phyloP scores from a whole-genome alignment of 1,140 invertebrate genomes.

The Vollenhovia emeryi region DNA sequence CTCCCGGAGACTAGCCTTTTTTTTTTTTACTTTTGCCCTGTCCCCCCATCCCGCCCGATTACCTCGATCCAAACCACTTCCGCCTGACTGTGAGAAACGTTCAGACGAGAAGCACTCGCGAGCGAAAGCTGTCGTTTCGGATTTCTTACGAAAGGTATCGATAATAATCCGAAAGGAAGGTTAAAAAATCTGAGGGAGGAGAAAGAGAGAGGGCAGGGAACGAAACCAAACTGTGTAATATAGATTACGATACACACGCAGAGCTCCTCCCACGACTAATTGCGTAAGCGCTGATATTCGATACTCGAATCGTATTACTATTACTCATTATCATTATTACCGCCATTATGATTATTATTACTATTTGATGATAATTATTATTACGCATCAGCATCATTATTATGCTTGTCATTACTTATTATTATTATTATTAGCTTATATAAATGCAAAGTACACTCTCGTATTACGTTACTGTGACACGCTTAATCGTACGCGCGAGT shows the following conservation, averaged over 20 bases:
- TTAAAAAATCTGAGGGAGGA: neutral
- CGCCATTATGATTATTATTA: slow-evolving; percentile 72
- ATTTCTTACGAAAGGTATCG: slow-evolving; percentile 5
- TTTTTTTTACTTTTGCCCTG: neutral
- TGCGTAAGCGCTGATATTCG: slow-evolving; percentile 45
- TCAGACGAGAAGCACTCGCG: slow-evolving; percentile 16
- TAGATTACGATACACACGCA: slow-evolving; percentile 9
- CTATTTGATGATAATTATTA: slow-evolving; percentile 72
- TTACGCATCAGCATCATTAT: slow-evolving; percentile 62
- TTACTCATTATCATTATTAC: slow-evolving; percentile 57
- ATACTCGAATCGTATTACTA: slow-evolving; percentile 64
- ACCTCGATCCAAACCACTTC: slow-evolving; percentile 21
- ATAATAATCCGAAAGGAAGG: slow-evolving; percentile 1
- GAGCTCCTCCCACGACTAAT: slow-evolving; percentile 31
- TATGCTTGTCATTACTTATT: slow-evolving; percentile 61
- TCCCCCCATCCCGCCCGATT: neutral
- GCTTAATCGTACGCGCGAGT: neutral
- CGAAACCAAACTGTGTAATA: slow-evolving; percentile 24
- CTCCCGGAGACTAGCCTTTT: neutral
- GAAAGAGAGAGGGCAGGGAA: slow-evolving; percentile 30
- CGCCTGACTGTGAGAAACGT: slow-evolving; percentile 3
- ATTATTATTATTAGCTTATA: slow-evolving; percentile 73
- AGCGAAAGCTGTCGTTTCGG: slow-evolving; percentile 15
- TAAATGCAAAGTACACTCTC: slow-evolving; percentile 11
- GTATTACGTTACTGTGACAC: slow-evolving; percentile 14